Evolutionary conservation across 2,113 vertebrate species (phyloP), one percentile per base, ranked within the genome.

Genomic region (Hippocampus mohnikei): DNA sequence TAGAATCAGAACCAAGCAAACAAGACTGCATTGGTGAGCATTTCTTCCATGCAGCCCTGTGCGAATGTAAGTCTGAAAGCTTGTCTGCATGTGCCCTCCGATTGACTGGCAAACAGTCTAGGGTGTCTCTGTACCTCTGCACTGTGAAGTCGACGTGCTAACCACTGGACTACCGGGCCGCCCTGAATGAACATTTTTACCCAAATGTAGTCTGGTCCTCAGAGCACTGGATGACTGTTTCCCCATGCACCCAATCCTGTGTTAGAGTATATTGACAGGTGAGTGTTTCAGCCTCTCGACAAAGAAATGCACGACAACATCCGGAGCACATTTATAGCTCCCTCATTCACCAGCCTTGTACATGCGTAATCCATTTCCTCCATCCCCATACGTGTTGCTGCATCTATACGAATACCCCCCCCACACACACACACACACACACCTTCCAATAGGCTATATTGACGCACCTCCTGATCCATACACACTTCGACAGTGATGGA

Each of bases 401-500:
- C 66, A 74, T 71, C 62, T 66, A 21, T 67, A 33, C 13, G 41
- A 41, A 40, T 10, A 40, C 40, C 21, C 27, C 27, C 27, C 29
- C 2, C 29, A 3, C 29, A 3, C 29, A 23, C 40, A 56, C 79
- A 21, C 50, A 55, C 53, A 59, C 21, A 63, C n/a, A 65, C 41
- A 56, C 79, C 71, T 81, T 81, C 76, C 79, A 84, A 84, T 72
- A 74, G 78, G 72, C 63, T 83, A 87, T 89, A 89, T 91, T 81
- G 82, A 92, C 76, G 75, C 77, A 70, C 76, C 80, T 70, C 65
- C 78, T 87, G 88, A 90, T 90, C 86, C 82, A 90, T 92, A 85
- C 83, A 80, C 80, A 77, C 79, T 74, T 78, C 88, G 88, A 89
- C 88, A 85, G 65, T 89, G 89, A 91, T 89, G 85, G 82, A 91